Evolutionary conservation across 2,113 vertebrate genomes (phyloP).

Genomic region (Danionella cerebrum): DNA sequence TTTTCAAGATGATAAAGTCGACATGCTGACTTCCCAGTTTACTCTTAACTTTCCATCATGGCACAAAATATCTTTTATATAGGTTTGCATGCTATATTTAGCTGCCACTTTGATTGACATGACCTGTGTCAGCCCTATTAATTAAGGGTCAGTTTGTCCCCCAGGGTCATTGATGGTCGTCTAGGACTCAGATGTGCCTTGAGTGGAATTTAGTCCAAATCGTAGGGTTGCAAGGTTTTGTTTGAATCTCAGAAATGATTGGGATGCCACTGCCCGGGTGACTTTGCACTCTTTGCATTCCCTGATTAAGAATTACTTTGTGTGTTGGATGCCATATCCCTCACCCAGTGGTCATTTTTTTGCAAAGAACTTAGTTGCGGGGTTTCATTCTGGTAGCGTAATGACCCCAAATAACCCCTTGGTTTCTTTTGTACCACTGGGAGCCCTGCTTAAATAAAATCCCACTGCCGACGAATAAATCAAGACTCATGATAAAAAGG

Average conservation of each 20-base stretch:
- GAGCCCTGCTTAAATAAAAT: constrained; percentile 1
- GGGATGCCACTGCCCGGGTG: constrained; percentile 52
- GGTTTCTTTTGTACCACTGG: background rate
- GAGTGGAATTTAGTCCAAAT: constrained; percentile 56
- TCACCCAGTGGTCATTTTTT: constrained; percentile 10
- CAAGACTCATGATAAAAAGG: constrained; percentile 7
- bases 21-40: background rate
- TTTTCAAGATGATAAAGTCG: no score
- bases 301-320: constrained; percentile 53
- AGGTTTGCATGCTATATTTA: background rate
- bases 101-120: constrained; percentile 46
- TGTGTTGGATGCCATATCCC: constrained; percentile 52
- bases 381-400: constrained; percentile 1
- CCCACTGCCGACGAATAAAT: background rate
- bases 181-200: constrained; percentile 46
- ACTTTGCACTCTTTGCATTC: constrained; percentile 41
- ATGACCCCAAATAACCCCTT: constrained; percentile 1
- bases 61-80: background rate
- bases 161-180: constrained; percentile 54
- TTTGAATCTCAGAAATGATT: constrained; percentile 48
- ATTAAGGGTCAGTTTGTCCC: constrained; percentile 42
- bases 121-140: constrained; percentile 39
- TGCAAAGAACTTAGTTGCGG: background rate
- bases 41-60: background rate
- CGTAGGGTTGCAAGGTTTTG: constrained; percentile 43